Evolutionary conservation across 2,113 vertebrate genomes (phyloP), one percentile per base, ranked within the genome.

Genomic region (Callionymus lyra): DNA sequence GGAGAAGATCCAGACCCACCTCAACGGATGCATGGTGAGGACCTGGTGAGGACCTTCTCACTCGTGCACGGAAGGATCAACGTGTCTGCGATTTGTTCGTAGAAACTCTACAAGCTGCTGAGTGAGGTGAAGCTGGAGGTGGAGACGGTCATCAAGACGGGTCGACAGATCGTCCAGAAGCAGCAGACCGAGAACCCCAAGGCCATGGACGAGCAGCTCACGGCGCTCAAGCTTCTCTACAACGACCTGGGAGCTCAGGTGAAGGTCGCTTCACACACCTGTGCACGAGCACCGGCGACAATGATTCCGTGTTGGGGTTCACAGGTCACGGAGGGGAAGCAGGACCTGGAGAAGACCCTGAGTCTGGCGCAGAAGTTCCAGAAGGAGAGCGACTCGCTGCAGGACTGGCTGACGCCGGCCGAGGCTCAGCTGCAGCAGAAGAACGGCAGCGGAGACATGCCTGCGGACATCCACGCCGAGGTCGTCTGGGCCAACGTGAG

Each of bases 61-160:
- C n/a, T n/a, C n/a, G n/a, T n/a, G n/a, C n/a, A 12, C 9, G n/a
- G n/a, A 12, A 27, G 12, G 4, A 0, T 37, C 17, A 6, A 44
- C n/a, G 34, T 32, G 39, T 39, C n/a, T 1, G 16, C 14, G 44
- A 12, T 53, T 44, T 38, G 31, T 45, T 12, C 54, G 13, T 53
- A 98, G 94, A 95, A 93, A 87, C 81, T 99, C 1, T 99, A 99
- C 58, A 98, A 98, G 82, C 85, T 90, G 33, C 79, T 98, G 56
- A 99, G 95, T 72, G 95, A 99, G 63, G 93, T 97, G 56, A 99
- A 99, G 59, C 81, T 98, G 21, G 95, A 99, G 72, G 89, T 99
- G 53, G 95, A 99, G 80, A 98, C 95, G 0, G 95, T 99, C 38
- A 99, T 99, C 68, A 99, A 99, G 72, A 98, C 94, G 3, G 95